Conservation (phyloP, 2,113 vertebrate species). For the Ammospiza caudacuta region DNA sequence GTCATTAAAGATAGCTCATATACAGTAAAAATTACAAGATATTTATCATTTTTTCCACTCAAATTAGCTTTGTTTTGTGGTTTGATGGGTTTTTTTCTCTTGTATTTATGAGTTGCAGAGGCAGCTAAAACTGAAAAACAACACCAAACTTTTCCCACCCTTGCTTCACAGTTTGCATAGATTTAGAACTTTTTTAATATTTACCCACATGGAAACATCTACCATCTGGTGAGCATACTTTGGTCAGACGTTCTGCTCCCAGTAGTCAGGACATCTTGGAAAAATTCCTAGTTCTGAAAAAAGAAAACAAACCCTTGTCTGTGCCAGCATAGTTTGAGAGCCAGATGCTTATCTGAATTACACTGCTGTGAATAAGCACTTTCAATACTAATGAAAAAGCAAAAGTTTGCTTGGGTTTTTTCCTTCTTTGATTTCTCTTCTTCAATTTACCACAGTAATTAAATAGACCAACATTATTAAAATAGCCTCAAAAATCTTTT, state of each 20-base stretch:
- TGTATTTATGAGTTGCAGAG: background rate
- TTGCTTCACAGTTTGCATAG: background rate
- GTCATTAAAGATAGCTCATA: background rate
- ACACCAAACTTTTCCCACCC: background rate
- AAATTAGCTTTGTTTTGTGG: background rate
- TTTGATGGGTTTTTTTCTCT: background rate
- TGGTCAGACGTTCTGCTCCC: background rate
- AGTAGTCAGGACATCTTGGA: conserved; percentile 33
- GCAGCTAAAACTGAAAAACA: background rate
- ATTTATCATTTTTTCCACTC: background rate
- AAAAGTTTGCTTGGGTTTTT: background rate
- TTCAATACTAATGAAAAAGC: background rate
- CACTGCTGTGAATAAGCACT: background rate
- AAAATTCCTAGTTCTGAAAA: conserved; percentile 36
- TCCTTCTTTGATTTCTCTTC: background rate
- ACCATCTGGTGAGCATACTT: conserved; percentile 56
- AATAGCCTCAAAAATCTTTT: background rate
- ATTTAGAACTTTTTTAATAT: conserved; percentile 7
- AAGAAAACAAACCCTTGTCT: background rate
- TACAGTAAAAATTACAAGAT: background rate
- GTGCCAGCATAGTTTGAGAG: background rate
- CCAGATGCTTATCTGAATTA: conserved; percentile 34
- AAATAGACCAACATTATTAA: background rate
- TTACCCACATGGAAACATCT: conserved; percentile 30
- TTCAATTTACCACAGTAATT: background rate